phyloP scores from a whole-genome alignment of 2,113 vertebrate genomes.

The Sylvia atricapilla region DNA sequence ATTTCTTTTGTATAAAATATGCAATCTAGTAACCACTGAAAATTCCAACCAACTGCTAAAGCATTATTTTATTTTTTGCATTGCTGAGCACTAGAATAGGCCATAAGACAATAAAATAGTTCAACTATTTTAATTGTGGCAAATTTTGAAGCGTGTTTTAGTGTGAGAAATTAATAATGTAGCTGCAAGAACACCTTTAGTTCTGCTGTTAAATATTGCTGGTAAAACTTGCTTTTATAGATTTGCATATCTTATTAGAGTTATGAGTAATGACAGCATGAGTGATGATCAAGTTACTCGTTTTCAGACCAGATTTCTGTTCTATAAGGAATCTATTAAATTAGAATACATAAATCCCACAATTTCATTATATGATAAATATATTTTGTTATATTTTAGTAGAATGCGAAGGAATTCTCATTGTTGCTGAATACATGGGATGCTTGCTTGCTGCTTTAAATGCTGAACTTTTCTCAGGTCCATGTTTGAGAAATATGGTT shows the following conservation, averaged over 20 bases:
- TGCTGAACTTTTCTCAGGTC: background rate
- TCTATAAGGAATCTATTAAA: background rate
- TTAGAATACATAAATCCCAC: background rate
- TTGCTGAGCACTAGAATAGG: background rate
- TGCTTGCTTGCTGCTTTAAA: background rate
- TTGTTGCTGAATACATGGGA: background rate
- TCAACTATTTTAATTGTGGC: background rate
- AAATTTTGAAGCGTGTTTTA: background rate
- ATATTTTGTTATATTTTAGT: background rate
- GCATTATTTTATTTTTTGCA: background rate
- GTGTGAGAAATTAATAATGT: background rate
- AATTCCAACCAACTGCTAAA: background rate
- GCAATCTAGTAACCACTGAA: background rate
- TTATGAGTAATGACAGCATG: background rate
- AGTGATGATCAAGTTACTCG: background rate
- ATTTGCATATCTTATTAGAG: background rate
- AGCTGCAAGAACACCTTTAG: background rate
- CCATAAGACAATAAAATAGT: background rate
- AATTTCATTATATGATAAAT: background rate
- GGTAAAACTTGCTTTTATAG: background rate
- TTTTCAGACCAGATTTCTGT: background rate
- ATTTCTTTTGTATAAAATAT: background rate
- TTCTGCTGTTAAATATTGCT: background rate
- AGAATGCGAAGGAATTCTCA: background rate
- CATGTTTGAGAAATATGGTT: background rate